Base-by-base conservation (phyloP, 2,797 vertebrate species). In the Aldrovandia affinis region DNA sequence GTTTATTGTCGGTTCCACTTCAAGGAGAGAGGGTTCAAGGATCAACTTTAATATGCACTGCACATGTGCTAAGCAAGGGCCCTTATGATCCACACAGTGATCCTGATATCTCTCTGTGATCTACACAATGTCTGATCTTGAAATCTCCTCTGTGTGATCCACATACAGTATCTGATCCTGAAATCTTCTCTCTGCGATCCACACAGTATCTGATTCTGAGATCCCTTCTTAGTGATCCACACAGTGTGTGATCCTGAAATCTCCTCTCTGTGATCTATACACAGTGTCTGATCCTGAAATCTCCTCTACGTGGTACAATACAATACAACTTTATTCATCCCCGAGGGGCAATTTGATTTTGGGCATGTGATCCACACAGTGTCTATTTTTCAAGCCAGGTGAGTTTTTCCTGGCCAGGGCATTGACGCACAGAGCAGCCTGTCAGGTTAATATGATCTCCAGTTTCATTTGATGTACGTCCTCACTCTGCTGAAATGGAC, bases 381-480 rank as follows among this genome's bases (percentile, higher is more conserved):
- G 25, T 77, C 42, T 77, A 25, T 44, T 22, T 44, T 25, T 44
- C 39, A 9, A 47, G 20, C 2, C 42, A 77, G 25, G 9, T 44
- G 22, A n/a, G 42, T 8, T 77, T 77, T 36, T 33, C 36, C 1
- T 28, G 61, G 39, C 42, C 39, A 47, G 73, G 73, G 73, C 15
- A 77, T 22, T 77, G 47, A 47, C 22, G 30, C 22, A 77, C 42
- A 47, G 42, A 77, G 44, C 39, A 77, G 73, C 47, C 25, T 77
- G 42, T 25, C 73, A 25, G 42, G 73, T 44, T 77, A 77, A 77
- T 44, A 39, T 7, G 20, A 47, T 77, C 39, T n/a, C 65, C 33
- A 70, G 30, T 36, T 77, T 42, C 22, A 77, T 7, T 77, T 77
- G 73, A 77, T 77, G 42, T n/a, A 44, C 47, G 39, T 77, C 42